phyloP scores from a whole-genome alignment of 2,113 vertebrate species.

The Platysteira castanea region DNA sequence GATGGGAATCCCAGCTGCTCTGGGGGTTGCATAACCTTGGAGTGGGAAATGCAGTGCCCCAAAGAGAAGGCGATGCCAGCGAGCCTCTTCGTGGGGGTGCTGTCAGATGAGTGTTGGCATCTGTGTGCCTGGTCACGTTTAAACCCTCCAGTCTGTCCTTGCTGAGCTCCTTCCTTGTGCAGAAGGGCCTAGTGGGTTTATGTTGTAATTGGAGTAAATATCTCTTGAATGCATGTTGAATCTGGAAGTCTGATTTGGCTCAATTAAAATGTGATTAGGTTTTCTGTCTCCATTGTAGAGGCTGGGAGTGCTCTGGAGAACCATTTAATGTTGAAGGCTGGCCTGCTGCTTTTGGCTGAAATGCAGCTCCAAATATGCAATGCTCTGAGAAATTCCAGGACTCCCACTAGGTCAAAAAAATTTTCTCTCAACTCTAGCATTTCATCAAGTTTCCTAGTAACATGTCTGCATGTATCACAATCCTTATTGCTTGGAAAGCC shows the following conservation, averaged over 20 bases:
- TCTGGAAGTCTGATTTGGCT: conserved; percentile 47
- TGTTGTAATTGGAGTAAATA: background rate
- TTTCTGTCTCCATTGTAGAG: conserved; percentile 54
- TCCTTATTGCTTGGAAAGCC: conserved; percentile 34
- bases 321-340: conserved; percentile 32
- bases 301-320: conserved; percentile 33
- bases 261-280: conserved; percentile 54
- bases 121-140: background rate
- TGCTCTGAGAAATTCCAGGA: conserved; percentile 60
- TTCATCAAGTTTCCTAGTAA: conserved; percentile 26
- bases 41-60: background rate
- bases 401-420: conserved; percentile 36
- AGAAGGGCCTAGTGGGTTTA: background rate
- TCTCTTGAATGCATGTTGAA: conserved; percentile 23
- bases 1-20: background rate
- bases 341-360: conserved; percentile 54
- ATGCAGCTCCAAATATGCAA: conserved; percentile 21
- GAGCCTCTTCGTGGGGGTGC: background rate
- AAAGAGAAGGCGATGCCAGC: background rate
- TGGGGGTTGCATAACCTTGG: background rate
- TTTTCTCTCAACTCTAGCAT: conserved; percentile 16
- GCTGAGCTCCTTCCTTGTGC: background rate
- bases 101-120: background rate
- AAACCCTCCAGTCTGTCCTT: background rate
- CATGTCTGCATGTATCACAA: background rate